Evolutionary conservation across 2,888 invertebrate genomes (phyloP), one percentile per base, ranked within the genome.

Genomic region (Phyto melanocephala): DNA sequence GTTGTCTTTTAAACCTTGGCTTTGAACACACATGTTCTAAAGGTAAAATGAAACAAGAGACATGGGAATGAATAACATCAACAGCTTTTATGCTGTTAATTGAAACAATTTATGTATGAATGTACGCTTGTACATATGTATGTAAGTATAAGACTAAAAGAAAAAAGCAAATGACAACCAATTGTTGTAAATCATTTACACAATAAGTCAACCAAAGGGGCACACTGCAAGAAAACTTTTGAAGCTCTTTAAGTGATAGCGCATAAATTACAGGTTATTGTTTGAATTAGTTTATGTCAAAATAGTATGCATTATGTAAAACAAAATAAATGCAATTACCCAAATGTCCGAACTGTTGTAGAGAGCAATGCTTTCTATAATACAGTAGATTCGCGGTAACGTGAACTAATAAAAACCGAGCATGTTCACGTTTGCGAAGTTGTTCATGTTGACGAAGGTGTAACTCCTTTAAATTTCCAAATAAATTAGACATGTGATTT

Each of bases 1-100:
- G 17, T 37, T 10, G 28, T 8, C 11, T 45, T 20, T 28, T 50
- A 47, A 84, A 52, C 84, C 85, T 81, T 85, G 84, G 78, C 84
- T 85, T 84, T 85, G 84, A 75, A 79, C 28, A 45, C 28, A 42
- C 40, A 10, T 15, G 42, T 2, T 22, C 17, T 35, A 24, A 8
- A 47, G 4, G 10, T 2, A 28, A 58, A 33, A 65, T 40, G 0
- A 33, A 56, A 79, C 22, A 1, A 28, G 24, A 22, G 37, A 58
- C 47, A 50, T 10, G n/a, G 10, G 33, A 10, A 5, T 20, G 40
- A 42, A 42, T 17, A 45, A 10, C 45, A 33, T 17, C 28, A 54
- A 56, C 52, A 60, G 24, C 40, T 2, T 40, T 56, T n/a, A 54
- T 40, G 24, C 13, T 11, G 54, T 15, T 47, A 45, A 70, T 65